Evolutionary conservation across 2,888 invertebrate genomes (phyloP), one percentile per base, ranked within the genome.

Genomic region (Troglohyphantes excavatus): DNA sequence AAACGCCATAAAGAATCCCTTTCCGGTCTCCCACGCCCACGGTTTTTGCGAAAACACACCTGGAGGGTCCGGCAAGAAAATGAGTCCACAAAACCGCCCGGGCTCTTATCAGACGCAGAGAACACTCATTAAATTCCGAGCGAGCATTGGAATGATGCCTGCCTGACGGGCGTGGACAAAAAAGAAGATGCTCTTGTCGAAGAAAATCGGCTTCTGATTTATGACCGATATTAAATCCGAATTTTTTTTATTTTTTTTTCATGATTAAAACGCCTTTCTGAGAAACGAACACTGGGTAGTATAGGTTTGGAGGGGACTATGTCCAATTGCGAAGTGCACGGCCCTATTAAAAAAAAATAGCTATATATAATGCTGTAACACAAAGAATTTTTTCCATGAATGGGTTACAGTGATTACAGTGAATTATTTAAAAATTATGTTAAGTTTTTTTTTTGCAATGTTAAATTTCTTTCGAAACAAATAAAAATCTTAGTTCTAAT

Each of bases 131-230:
- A 75, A 75, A 75, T 59, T 75, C 75, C 27, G 59, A 59, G 19
- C 61, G 59, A 33, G 19, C 19, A 53, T 27, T 75, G 59, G 27
- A 26, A 59, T 73, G 46, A 53, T 53, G 27, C 46, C n/a, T n/a
- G n/a, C 29, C 29, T 29, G 53, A 61, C 75, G 75, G 75, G 75
- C 33, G 75, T 59, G 27, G 27, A 19, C 19, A 46, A 73, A 73
- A n/a, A 73, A 27, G 72, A 46, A 46, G 79, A 79, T 46, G 29
- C 29, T 43, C 21, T 68, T 81, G 70, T 81, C 81, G 81, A 83
- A 65, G 83, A 63, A 53, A 84, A 75, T 84, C 75, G 53, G 84
- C 26, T 27, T 21, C 68, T 85, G 84, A 85, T 85, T 85, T 85
- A 85, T 85, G 53, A 46, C 46, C 46, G 75, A 67, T 85, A 85